Evolutionary conservation across 2,797 vertebrate genomes (phyloP), one percentile per base, ranked within the genome.

Genomic region (Phylloscopus collybita): DNA sequence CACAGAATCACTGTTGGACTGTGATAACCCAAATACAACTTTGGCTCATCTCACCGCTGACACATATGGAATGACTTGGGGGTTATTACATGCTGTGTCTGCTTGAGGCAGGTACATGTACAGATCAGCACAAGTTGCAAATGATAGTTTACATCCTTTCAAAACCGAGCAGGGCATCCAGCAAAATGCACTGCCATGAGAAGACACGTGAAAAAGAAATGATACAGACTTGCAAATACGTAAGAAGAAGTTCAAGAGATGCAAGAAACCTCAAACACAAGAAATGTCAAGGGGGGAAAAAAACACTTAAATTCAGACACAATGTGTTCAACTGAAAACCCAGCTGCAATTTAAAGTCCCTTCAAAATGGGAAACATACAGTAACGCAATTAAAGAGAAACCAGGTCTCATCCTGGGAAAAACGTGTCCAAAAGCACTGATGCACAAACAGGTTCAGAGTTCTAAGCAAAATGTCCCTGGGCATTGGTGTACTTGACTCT

Each of bases 21-120:
- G 95, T 96, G 96, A 96, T 96, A 96, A 97, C 89, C 96, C 96
- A 97, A 97, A 97, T 95, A 97, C 95, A 95, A 97, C 97, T 97
- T 97, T 97, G 97, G 96, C 95, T 97, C 95, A 95, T 97, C 96
- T 97, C 95, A 97, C 95, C 5, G 97, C 95, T 93, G 96, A 96
- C 95, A 95, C 95, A 70, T 96, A 94, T 96, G 97, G 97, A 97
- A 97, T 97, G 97, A 96, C 93, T 96, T 30, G 70, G 95, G 97
- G 94, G 69, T 87, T 96, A 95, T 94, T 96, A 96, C 95, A 96
- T 97, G 97, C 97, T 96, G 95, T 97, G 95, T 97, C 97, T 97
- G 97, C 95, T 97, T 65, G 96, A 95, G 95, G 95, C 97, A 96
- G 96, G 95, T 95, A 96, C 95, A 96, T 86, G 95, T 96, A 97